Base-by-base conservation (phyloP, 2,888 invertebrate genomes). In the Augochlorella aurata region DNA sequence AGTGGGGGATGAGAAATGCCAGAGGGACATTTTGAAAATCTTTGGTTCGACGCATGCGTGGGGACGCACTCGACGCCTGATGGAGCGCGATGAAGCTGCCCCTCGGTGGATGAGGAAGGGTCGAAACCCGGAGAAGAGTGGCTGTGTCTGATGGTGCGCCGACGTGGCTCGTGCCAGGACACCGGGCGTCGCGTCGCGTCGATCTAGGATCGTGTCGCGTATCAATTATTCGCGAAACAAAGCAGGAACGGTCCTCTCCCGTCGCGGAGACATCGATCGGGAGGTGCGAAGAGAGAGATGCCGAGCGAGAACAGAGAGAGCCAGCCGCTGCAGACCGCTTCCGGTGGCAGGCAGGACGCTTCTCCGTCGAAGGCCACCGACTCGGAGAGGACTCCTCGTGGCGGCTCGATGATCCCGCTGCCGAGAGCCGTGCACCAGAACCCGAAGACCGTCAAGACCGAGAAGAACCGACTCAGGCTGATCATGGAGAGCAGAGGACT, bases 31-130 rank as follows among this genome's bases (percentile, higher is more conserved):
- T 90, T 90, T 88, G 91, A 90, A 91, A 92, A 92, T 92, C 92
- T 92, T 91, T 91, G 91, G 79, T 87, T 89, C 87, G 84, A 88
- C 91, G 92, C 90, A 90, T 92, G 93, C 93, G 93, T 90, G 74
- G 75, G 71, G 65, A 68, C 61, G 77, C 73, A 78, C 81, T 83
- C 81, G 78, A 83, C 73, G 65, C 77, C 81, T 84, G 86, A 88
- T 85, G 86, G 78, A 86, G 81, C 82, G 80, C 77, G 83, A 87
- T 83, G 87, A 86, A 83, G 81, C 85, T 82, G 74, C 81, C 77
- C 67, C 83, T 73, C 68, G 74, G 66, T 74, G 76, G 69, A 78
- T 79, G 84, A 84, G 73, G 77, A 73, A 81, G 77, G 75, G 81
- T 73, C 79, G 82, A 77, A 47, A 71, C 61, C 66, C 61, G 63